Evolutionary conservation across 2,888 invertebrate genomes (phyloP), one percentile per base, ranked within the genome.

Genomic region (Ophioninae sp.): DNA sequence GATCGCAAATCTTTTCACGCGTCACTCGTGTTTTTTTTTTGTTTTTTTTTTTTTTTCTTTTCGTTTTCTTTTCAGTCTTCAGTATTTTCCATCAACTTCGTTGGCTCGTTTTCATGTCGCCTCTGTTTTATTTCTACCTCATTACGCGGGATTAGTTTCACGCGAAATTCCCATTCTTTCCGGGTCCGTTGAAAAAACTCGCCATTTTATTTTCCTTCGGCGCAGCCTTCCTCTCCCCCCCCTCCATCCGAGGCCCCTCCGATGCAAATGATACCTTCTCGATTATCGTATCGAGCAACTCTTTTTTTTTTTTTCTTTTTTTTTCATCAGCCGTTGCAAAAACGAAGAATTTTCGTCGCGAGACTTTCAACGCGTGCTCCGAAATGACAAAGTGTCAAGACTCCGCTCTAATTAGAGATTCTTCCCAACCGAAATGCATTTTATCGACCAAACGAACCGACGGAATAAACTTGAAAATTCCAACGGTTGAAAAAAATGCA

Each of bases 121-220:
- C 87, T 73, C 73, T 87, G 88, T 91, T 91, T 90, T 91, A 91
- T 91, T 92, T 90, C 90, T 92, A 91, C 89, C 91, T 91, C 91
- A 90, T 92, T 92, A 92, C 90, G 88, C 84, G 85, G 89, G 89
- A 92, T 92, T 92, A 92, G 90, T 89, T 90, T 90, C 89, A 74
- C 89, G 89, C 89, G 88, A 88, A 85, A 75, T 82, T 80, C 80
- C 70, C 84, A 82, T 80, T 83, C 79, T 44, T 44, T 85, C 65
- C 81, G 50, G 68, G 73, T 67, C 21, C 20, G 21, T 41, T n/a
- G 21, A 56, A 10, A 77, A 82, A 64, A 76, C 77, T 76, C 23
- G 10, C 23, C 64, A 70, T 57, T 78, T 81, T 59, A 69, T 69
- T 86, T 77, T 80, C 82, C 57, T 73, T 72, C 67, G 50, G 50